Base-by-base conservation (phyloP, 2,888 invertebrate genomes). In the Hydriomena furcata region DNA sequence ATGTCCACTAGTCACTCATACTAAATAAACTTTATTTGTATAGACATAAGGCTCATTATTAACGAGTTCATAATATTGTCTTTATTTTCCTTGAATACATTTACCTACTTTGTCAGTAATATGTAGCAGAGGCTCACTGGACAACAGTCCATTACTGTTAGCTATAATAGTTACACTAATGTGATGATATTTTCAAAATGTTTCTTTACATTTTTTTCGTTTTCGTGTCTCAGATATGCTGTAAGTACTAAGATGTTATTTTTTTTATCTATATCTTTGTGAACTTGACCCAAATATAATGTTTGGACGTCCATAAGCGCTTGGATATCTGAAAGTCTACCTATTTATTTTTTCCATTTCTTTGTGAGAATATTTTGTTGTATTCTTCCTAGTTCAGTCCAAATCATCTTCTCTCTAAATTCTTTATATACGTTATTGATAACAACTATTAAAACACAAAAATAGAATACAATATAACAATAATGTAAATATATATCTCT, bases 171-270 rank as follows among this genome's bases (percentile, higher is more conserved):
- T 27, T 17, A 23, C 23, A 36, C 23, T 7, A 25, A 32, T 8
- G 38, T 47, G 12, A 38, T 52, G 32, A 11, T 7, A 20, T 20
- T 24, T 34, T 12, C 5, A 48, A 47, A 47, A 52, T 52, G 52
- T 20, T 38, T 21, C 6, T 21, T 1, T 35, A 7, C 25, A 25
- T 38, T n/a, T 0, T 52, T 25, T 30, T 48, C 12, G 7, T 52
- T 12, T 25, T 52, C 7, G 52, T 44, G 34, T 4, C 35, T 21
- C 47, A 52, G 40, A 35, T 52, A 30, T 43, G 34, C 21, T 25
- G 52, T 52, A 25, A 52, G 52, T 52, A 42, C 10, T 35, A 38
- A 17, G 17, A 17, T 17, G n/a, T n/a, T n/a, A 17, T 17, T 3
- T 17, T 17, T 3, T 3, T 3, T 3, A 17, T 17, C 2, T 17